These are phyloP conservation scores for Ditylenchus dipsaci DNA, from an alignment of 1,140 invertebrate genomes.

Conservation along the genomic window DNA sequence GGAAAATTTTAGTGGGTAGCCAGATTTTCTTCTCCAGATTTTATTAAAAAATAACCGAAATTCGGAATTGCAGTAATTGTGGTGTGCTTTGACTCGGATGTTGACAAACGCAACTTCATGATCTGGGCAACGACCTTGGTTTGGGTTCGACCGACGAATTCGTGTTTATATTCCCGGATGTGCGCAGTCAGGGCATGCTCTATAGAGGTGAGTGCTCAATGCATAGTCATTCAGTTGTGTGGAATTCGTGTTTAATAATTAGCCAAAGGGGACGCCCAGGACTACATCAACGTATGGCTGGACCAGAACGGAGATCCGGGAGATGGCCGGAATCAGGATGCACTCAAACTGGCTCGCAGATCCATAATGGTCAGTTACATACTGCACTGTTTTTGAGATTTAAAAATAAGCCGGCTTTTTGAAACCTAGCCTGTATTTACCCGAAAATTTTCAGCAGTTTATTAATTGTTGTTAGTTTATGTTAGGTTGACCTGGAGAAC, in stretches of 20 bases:
- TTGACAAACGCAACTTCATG: slow-evolving; percentile 31
- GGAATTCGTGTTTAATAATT: neutral
- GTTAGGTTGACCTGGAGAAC: slow-evolving; percentile 30
- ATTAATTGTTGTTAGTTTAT: no score
- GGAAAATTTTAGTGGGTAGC: no score
- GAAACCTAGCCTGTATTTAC: no score
- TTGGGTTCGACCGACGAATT: slow-evolving; percentile 31
- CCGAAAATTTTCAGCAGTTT: no score
- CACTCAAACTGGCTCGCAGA: slow-evolving; percentile 15
- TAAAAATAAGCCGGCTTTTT: no score
- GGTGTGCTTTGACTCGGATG: slow-evolving; percentile 27
- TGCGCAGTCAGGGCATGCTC: slow-evolving; percentile 41
- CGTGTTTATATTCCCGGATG: slow-evolving; percentile 29
- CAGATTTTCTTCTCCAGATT: no score
- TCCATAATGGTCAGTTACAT: slow-evolving; percentile 14
- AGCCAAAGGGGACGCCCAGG: neutral
- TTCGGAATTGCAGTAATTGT: slow-evolving; percentile 27
- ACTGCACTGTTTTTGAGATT: no score
- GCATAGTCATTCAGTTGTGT: neutral
- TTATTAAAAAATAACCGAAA: no score
- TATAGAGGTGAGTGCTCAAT: slow-evolving; percentile 17
- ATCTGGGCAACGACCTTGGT: slow-evolving; percentile 27
- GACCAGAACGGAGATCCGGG: slow-evolving; percentile 8
- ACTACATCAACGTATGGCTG: slow-evolving; percentile 22
- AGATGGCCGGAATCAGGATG: slow-evolving; percentile 34